Evolutionary conservation across 1,140 invertebrate species (phyloP).

Genomic region (Metopolophium dirhodum): DNA sequence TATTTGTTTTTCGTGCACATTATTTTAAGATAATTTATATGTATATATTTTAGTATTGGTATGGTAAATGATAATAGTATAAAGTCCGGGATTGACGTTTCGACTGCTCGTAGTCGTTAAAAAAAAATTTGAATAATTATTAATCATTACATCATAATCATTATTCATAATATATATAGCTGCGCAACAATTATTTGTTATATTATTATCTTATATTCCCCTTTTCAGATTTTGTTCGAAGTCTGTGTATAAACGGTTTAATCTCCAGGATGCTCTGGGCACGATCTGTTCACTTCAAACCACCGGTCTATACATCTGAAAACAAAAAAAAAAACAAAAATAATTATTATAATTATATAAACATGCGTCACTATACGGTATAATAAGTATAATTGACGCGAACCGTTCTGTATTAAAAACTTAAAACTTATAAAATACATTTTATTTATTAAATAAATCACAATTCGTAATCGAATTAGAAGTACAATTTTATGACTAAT

Average conservation of each 20-base stretch:
- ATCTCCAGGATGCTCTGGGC: constrained; percentile 94
- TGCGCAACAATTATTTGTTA: background rate
- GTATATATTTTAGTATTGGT: background rate
- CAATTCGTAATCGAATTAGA: background rate
- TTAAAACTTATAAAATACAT: background rate
- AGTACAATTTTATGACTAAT: background rate
- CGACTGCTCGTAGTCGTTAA: background rate
- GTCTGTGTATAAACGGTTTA: constrained; percentile 63
- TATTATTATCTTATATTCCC: constrained; percentile 9
- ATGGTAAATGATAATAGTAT: constrained; percentile 1
- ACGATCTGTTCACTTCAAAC: constrained; percentile 97
- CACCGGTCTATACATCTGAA: constrained; percentile 93
- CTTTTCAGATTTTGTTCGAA: constrained; percentile 24
- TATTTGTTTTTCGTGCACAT: constrained; percentile 23
- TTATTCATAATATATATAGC: background rate
- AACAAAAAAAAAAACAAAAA: constrained; percentile 61
- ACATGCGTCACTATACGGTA: background rate
- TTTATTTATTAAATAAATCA: background rate
- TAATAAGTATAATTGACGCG: background rate
- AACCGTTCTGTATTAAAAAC: background rate
- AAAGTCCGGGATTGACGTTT: background rate
- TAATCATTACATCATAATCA: background rate
- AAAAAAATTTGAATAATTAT: background rate
- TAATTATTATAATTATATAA: background rate
- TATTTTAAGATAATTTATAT: background rate